phyloP scores from a whole-genome alignment of 2,888 invertebrate genomes.

The Drosophila flavopinicola region DNA sequence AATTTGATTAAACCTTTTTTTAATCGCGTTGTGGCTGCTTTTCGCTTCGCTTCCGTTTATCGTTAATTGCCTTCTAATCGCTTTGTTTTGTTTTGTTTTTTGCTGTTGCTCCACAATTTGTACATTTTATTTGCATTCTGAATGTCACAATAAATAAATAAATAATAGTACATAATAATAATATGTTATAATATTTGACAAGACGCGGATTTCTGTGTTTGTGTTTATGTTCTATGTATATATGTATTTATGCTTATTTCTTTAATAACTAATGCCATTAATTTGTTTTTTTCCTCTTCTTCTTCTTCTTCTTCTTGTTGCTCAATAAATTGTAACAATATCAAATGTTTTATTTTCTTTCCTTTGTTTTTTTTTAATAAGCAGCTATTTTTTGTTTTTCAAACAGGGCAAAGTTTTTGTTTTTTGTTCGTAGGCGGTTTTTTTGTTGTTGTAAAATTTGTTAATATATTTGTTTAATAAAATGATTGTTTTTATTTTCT shows the following conservation, averaged over 20 bases:
- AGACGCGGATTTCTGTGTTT: conserved; percentile 72
- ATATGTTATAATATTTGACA: conserved; percentile 63
- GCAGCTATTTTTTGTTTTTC: conserved; percentile 48
- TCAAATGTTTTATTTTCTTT: conserved; percentile 34
- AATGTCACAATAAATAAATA: conserved; percentile 70
- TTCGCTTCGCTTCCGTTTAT: conserved; percentile 7
- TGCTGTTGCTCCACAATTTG: conserved; percentile 69
- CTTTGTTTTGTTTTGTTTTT: conserved; percentile 21
- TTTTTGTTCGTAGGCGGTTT: conserved; percentile 32
- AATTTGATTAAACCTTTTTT: conserved; percentile 77
- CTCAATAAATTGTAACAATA: conserved; percentile 58
- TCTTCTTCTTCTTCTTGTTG: conserved; percentile 19
- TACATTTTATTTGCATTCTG: conserved; percentile 75
- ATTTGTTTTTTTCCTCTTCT: conserved; percentile 31
- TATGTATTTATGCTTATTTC: conserved; percentile 30
- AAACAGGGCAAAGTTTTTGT: conserved; percentile 49
- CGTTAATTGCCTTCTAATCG: neutral
- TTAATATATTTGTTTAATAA: conserved; percentile 54
- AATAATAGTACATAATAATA: conserved; percentile 25
- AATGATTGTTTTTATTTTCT: conserved; percentile 51
- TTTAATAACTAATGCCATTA: conserved; percentile 68
- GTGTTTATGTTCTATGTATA: conserved; percentile 8
- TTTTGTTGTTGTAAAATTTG: conserved; percentile 74
- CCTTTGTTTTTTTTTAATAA: conserved; percentile 44
- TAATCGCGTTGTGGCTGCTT: conserved; percentile 43